phyloP scores from a whole-genome alignment of 2,797 vertebrate genomes.

The Fratercula arctica region DNA sequence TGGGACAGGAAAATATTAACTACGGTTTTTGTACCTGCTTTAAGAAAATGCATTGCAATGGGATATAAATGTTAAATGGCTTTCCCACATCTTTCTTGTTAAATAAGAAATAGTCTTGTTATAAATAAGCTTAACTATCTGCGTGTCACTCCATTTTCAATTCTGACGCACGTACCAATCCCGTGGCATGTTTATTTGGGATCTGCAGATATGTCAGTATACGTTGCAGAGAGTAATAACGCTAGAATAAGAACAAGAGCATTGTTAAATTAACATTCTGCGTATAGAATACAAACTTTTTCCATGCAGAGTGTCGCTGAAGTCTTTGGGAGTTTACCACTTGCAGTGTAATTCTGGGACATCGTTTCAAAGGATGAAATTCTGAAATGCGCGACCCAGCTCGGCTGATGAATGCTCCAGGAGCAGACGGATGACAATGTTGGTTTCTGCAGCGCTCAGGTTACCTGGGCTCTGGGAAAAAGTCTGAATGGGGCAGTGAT shows the following conservation, averaged over 20 bases:
- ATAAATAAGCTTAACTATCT: background rate
- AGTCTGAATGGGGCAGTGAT: background rate
- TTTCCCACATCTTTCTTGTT: background rate
- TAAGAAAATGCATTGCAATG: background rate
- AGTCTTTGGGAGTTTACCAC: background rate
- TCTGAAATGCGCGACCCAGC: background rate
- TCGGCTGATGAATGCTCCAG: fast-evolving
- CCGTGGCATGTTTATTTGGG: background rate
- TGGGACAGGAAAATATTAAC: background rate
- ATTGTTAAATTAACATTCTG: background rate
- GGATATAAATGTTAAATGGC: background rate
- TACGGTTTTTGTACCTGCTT: background rate
- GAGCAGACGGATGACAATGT: fast-evolving
- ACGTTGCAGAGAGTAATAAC: background rate
- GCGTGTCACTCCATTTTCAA: background rate
- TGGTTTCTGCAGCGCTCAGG: fast-evolving
- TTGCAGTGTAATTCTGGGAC: background rate
- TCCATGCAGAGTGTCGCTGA: fast-evolving
- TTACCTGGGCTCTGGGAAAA: background rate
- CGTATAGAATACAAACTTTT: background rate
- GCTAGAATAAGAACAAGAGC: background rate
- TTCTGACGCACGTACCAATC: background rate
- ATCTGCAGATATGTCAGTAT: background rate
- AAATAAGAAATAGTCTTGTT: background rate
- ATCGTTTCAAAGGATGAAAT: background rate